Evolutionary conservation across 2,888 invertebrate species (phyloP).

Genomic region (Aphodius granarius): DNA sequence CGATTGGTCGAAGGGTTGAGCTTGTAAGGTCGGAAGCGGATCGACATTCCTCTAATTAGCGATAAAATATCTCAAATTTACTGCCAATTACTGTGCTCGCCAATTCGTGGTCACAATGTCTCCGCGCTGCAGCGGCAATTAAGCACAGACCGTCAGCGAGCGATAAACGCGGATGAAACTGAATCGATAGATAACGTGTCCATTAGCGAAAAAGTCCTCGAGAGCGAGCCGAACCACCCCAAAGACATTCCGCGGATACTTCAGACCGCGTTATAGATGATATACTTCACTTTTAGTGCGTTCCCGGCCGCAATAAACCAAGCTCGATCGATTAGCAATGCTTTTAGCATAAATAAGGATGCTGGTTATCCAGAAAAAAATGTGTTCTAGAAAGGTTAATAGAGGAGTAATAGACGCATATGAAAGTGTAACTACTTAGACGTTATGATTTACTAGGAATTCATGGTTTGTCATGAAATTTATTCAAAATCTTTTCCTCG

Average conservation of each 20-base stretch:
- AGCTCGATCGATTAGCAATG: not conserved
- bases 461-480: not conserved
- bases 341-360: not conserved
- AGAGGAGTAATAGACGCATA: not conserved
- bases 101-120: not conserved
- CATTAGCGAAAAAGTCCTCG: not conserved
- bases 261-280: not conserved
- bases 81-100: not conserved
- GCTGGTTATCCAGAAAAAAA: not conserved
- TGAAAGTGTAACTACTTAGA: not conserved
- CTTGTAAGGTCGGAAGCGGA: not conserved
- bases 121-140: not conserved
- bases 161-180: not conserved
- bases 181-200: not conserved
- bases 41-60: not conserved
- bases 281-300: not conserved
- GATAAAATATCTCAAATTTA: not conserved
- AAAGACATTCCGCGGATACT: not conserved
- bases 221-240: not conserved
- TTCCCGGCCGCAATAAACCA: not conserved
- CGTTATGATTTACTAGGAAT: not conserved
- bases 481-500: not conserved
- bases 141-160: not conserved
- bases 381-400: not conserved
- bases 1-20: not conserved